Base-by-base conservation (phyloP, 2,113 vertebrate genomes). In the Percopsis transmontana region DNA sequence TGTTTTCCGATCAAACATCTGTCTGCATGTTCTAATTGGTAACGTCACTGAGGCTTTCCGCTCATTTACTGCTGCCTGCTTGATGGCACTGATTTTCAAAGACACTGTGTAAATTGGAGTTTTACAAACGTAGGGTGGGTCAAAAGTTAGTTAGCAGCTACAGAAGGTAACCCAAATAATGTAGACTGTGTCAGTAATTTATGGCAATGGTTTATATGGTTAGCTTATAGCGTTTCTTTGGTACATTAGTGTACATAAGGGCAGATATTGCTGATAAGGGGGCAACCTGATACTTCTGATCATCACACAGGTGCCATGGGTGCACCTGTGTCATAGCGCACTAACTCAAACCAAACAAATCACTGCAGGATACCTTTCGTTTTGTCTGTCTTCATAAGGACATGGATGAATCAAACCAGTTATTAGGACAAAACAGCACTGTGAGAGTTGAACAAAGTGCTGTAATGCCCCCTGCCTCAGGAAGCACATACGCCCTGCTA, bases 1-100 rank as follows among this genome's bases (percentile, higher is more conserved):
- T 76, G 66, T 62, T 74, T 66, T 65, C 15, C 0, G 48, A 68
- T 70, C 59, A 66, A 56, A 58, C 63, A 71, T 71, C 68, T 59
- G 69, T 39, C 44, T 56, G 45, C 19, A n/a, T 72, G 74, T 72
- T 13, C 15, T 72, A 48, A 19, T 42, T 64, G 58, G 78, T 40
- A 53, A 15, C 38, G 44, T 45, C 44, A 45, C 44, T 45, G 7
- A 45, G 3, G 3, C 44, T 45, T 14, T 45, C 11, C 14, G 53
- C 71, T 77, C 63, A 38, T 47, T 69, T 62, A 0, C 40, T 60
- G 52, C 56, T 65, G 62, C 24, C 19, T 47, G 40, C 5, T 12
- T 12, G 40, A 12, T 5, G 5, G 5, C 5, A 48, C 12, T 11
- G 0, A 66, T 61, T 53, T 21, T 16, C 48, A 64, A 14, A 71